Conservation (phyloP, 2,113 vertebrate genomes). For the Cyprinodon brontotheroides region DNA sequence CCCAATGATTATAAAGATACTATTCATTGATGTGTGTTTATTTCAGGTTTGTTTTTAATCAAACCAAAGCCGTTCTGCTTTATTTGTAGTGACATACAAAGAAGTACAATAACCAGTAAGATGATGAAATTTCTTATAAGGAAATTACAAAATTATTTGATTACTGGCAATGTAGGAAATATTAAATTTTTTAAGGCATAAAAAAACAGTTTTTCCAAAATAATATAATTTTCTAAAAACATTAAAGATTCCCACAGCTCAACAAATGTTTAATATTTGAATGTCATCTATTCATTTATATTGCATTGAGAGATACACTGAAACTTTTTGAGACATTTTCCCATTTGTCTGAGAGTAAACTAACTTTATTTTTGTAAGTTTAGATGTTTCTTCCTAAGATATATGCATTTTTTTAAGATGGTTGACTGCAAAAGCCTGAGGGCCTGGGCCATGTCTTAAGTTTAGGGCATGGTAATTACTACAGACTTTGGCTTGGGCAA, state of each 20-base stretch:
- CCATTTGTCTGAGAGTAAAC: background rate
- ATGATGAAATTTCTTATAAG: slow-evolving; percentile 35
- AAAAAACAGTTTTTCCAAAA: slow-evolving; percentile 12
- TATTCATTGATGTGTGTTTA: no score
- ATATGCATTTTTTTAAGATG: slow-evolving; percentile 20
- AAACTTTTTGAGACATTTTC: background rate
- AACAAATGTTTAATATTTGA: background rate
- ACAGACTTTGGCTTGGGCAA: slow-evolving; percentile 59
- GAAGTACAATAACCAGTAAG: slow-evolving; percentile 43
- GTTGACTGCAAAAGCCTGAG: slow-evolving; percentile 21
- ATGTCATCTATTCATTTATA: background rate
- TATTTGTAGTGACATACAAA: slow-evolving; percentile 18
- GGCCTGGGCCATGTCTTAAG: slow-evolving; percentile 59
- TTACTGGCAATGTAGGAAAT: slow-evolving; percentile 39
- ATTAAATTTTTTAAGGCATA: slow-evolving; percentile 55
- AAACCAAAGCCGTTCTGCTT: no score
- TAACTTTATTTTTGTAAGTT: slow-evolving; percentile 3
- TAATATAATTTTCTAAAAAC: slow-evolving; percentile 17
- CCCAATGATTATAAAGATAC: background rate
- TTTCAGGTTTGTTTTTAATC: no score
- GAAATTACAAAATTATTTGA: slow-evolving; percentile 56
- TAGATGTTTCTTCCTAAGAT: background rate
- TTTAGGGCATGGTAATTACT: slow-evolving; percentile 67
- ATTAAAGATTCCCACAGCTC: slow-evolving; percentile 15
- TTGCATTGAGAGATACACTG: background rate